Conservation (phyloP, 2,888 invertebrate species). For the Tipula vernalis region DNA sequence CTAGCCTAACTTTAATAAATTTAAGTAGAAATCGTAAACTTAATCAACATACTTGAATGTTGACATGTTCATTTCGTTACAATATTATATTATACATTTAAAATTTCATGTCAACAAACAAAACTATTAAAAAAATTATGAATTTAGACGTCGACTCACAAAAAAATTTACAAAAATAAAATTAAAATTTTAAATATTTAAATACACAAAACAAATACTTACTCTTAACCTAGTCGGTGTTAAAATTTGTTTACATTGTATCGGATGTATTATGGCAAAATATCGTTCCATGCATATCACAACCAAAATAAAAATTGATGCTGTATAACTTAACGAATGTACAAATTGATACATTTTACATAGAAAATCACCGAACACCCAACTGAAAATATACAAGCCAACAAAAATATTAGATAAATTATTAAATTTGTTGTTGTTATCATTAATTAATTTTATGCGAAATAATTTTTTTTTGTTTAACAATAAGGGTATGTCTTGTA, state of each 20-base stretch:
- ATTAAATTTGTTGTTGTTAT: neutral
- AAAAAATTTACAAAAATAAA: neutral
- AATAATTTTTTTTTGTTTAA: too few species aligned
- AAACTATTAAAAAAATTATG: too few species aligned
- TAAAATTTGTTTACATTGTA: constrained; percentile 70
- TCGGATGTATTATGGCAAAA: constrained; percentile 74
- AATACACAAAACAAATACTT: constrained; percentile 30
- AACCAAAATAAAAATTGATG: constrained; percentile 78
- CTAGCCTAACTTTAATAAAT: too few species aligned
- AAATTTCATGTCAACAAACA: too few species aligned
- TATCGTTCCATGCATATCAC: constrained; percentile 80
- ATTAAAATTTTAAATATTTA: neutral
- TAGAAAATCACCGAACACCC: constrained; percentile 71
- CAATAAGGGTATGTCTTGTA: too few species aligned
- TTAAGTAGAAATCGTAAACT: too few species aligned
- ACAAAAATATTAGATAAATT: neutral
- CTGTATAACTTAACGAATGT: constrained; percentile 78
- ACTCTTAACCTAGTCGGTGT: constrained; percentile 63
- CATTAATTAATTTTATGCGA: neutral
- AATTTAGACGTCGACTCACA: too few species aligned
- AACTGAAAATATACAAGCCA: constrained; percentile 41
- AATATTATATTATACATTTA: too few species aligned
- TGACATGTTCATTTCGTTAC: too few species aligned
- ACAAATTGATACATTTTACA: constrained; percentile 89
- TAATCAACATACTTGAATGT: too few species aligned